Percentiles rank a stretch among this genome's conserved stretches.
Conservation (phyloP, 2,113 vertebrate genomes). For the Semicossyphus pulcher region DNA sequence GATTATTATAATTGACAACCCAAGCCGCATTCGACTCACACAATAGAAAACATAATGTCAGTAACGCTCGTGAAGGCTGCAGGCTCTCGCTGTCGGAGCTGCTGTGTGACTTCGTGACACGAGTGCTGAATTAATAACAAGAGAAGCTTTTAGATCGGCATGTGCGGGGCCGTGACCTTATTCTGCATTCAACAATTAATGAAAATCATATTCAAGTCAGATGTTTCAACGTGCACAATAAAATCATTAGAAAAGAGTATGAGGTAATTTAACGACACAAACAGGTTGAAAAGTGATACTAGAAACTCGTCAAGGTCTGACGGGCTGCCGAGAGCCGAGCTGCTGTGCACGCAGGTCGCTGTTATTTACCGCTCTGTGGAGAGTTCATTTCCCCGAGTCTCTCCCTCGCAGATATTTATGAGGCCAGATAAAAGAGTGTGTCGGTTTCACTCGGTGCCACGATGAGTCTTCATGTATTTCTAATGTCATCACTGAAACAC, state of each 20-base stretch:
- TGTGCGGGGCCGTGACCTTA: background rate
- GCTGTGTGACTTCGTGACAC: background rate
- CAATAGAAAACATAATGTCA: slow-evolving; percentile 1
- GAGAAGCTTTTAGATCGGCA: background rate
- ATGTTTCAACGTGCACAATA: background rate
- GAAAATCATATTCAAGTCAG: too few species aligned
- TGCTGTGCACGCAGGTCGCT: background rate
- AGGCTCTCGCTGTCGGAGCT: background rate
- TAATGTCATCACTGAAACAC: slow-evolving; percentile 32
- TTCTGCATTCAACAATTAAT: background rate
- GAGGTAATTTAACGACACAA: background rate
- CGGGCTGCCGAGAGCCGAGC: slow-evolving; percentile 12
- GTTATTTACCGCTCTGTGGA: slow-evolving; percentile 27
- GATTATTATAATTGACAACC: slow-evolving; percentile 11
- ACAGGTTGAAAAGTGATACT: background rate
- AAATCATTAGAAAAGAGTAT: background rate
- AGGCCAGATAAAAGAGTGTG: slow-evolving; percentile 28
- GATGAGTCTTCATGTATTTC: slow-evolving; percentile 29
- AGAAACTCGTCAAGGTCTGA: slow-evolving; percentile 2
- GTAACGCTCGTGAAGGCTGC: background rate
- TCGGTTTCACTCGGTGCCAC: slow-evolving; percentile 21
- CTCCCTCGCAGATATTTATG: slow-evolving; percentile 42
- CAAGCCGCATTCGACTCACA: background rate
- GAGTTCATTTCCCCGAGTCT: slow-evolving; percentile 38
- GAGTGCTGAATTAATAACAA: slow-evolving; percentile 8